Evolutionary conservation across 2,113 vertebrate genomes (phyloP).

Genomic region (Heloderma charlesbogerti): DNA sequence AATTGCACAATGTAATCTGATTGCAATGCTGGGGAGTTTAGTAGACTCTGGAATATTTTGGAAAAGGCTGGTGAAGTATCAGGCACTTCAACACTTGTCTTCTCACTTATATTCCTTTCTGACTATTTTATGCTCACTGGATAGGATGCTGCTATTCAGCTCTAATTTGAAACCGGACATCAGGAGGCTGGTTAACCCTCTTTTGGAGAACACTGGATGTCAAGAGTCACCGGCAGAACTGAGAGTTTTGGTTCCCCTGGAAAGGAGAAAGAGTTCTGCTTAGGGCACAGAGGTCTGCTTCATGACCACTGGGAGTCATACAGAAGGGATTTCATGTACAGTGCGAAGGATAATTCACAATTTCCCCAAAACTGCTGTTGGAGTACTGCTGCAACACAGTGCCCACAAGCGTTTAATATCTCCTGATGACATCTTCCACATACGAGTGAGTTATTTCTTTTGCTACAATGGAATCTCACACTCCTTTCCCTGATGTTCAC

Average conservation of each 20-base stretch:
- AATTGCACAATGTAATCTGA: not conserved
- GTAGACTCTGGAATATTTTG: not conserved
- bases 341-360: not conserved
- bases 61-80: not conserved
- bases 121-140: not conserved
- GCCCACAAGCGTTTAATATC: not conserved
- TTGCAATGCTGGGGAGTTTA: not conserved
- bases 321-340: not conserved
- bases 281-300: not conserved
- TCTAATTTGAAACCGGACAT: not conserved
- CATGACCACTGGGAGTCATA: not conserved
- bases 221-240: not conserved
- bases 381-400: too few species aligned
- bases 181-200: not conserved
- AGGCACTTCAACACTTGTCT: not conserved
- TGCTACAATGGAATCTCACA: too few species aligned
- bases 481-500: too few species aligned
- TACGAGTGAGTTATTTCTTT: too few species aligned
- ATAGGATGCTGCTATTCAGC: not conserved
- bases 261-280: not conserved
- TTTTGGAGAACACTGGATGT: not conserved
- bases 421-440: not conserved
- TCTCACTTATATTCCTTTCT: not conserved
- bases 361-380: not conserved
- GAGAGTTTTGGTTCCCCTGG: not conserved